These are phyloP conservation scores for Salpingus planirostris DNA, from an alignment of 2,888 invertebrate genomes.

Conservation along the genomic window DNA sequence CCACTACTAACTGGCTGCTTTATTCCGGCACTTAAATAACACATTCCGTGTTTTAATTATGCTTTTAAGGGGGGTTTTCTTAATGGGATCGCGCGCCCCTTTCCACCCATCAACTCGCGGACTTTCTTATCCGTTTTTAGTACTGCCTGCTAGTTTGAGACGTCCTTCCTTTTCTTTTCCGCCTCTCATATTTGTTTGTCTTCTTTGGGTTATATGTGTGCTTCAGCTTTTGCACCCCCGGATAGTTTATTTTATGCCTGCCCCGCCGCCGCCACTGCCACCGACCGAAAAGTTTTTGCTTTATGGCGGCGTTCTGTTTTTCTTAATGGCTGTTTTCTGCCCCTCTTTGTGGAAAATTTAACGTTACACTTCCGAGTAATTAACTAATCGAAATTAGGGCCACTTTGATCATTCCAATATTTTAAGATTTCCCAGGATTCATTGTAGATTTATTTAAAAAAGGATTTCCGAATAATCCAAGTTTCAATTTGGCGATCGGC, in stretches of 20 bases:
- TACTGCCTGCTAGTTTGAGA: no score
- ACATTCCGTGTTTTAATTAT: conserved; percentile 39
- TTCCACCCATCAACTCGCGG: no score
- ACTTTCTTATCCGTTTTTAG: no score
- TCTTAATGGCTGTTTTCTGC: conserved; percentile 18
- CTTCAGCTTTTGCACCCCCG: conserved; percentile 17
- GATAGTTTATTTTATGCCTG: conserved; percentile 24
- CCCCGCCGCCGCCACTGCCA: no score
- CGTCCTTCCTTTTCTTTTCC: no score
- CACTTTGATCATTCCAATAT: no score
- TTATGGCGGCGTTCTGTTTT: conserved; percentile 23
- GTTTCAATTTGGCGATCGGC: no score
- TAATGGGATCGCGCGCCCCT: conserved; percentile 32
- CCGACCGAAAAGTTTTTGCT: conserved; percentile 23
- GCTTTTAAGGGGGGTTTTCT: conserved; percentile 32
- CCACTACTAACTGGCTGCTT: conserved; percentile 19
- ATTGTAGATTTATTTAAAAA: no score
- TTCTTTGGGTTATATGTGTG: conserved; percentile 13
- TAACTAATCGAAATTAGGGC: no score
- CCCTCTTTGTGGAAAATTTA: conserved; percentile 7
- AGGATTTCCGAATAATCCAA: no score
- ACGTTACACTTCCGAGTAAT: no score
- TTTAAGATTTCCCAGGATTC: no score
- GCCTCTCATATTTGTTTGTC: conserved; percentile 26
- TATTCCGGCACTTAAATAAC: conserved; percentile 35